Conservation (phyloP, 2,797 vertebrate genomes). For the Trichosurus vulpecula region DNA sequence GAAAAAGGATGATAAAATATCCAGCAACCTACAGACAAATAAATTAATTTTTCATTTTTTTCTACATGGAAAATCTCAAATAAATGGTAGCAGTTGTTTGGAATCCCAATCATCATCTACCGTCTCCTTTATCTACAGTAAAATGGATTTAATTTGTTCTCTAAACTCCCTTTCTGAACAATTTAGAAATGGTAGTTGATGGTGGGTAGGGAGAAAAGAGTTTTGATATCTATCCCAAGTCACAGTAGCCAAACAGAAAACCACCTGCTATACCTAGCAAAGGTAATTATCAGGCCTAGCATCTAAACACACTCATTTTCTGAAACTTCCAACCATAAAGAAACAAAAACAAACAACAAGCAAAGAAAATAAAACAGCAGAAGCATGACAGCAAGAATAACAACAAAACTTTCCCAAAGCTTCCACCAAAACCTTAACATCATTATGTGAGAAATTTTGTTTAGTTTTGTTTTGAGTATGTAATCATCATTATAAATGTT, state of each 20-base stretch:
- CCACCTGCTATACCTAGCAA: not conserved
- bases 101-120: conserved; percentile 17
- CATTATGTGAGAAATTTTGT: too few relatives aligned
- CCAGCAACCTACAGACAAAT: not conserved
- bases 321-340: too few relatives aligned
- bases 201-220: conserved; percentile 24
- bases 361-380: too few relatives aligned
- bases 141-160: conserved; percentile 68
- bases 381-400: too few relatives aligned
- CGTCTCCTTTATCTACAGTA: conserved; percentile 18
- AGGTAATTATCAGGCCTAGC: not conserved
- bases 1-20: conserved; percentile 6
- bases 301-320: not conserved
- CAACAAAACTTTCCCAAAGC: too few relatives aligned
- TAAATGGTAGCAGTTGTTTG: conserved; percentile 10
- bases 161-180: conserved; percentile 57
- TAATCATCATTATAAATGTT: too few relatives aligned
- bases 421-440: too few relatives aligned
- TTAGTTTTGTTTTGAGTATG: too few relatives aligned
- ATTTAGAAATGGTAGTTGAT: not conserved
- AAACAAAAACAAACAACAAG: too few relatives aligned
- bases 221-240: not conserved
- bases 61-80: conserved; percentile 69
- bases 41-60: conserved; percentile 54
- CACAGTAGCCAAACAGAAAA: conserved; percentile 3